phyloP scores from a whole-genome alignment of 2,113 vertebrate species.

The Australoheros scitulus region DNA sequence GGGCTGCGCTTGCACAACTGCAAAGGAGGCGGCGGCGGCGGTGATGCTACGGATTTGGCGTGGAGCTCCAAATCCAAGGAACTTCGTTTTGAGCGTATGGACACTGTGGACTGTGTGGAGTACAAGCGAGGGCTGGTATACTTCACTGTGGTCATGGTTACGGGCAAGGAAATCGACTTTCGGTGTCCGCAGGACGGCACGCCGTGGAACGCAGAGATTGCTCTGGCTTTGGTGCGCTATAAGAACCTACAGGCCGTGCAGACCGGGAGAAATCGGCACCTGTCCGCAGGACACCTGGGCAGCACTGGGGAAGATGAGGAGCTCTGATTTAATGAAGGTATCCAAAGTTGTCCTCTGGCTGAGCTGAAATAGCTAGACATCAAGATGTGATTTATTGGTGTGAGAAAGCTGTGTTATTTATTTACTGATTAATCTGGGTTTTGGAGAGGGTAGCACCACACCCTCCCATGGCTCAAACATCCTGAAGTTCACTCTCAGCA shows the following conservation, averaged over 20 bases:
- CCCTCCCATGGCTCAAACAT: background rate
- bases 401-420: background rate
- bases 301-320: slow-evolving; percentile 72
- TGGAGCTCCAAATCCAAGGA: slow-evolving; percentile 82
- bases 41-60: slow-evolving; percentile 54
- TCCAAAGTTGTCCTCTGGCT: background rate
- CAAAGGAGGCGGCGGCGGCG: slow-evolving; percentile 32
- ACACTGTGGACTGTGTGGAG: slow-evolving; percentile 94
- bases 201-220: slow-evolving; percentile 92
- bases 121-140: slow-evolving; percentile 89
- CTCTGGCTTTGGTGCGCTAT: slow-evolving; percentile 90
- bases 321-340: slow-evolving; percentile 42
- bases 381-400: background rate
- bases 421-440: background rate
- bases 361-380: background rate
- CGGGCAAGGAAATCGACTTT: slow-evolving; percentile 91
- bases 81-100: slow-evolving; percentile 89
- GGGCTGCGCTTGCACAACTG: slow-evolving; percentile 84
- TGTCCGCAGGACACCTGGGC: slow-evolving; percentile 62
- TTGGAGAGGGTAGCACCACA: background rate
- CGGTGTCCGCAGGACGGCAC: slow-evolving; percentile 89
- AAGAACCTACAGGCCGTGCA: slow-evolving; percentile 92
- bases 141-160: slow-evolving; percentile 92
- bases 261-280: slow-evolving; percentile 83
- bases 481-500: background rate